Evolutionary conservation across 2,888 invertebrate genomes (phyloP), one percentile per base, ranked within the genome.

Genomic region (Cephus pygmeus): DNA sequence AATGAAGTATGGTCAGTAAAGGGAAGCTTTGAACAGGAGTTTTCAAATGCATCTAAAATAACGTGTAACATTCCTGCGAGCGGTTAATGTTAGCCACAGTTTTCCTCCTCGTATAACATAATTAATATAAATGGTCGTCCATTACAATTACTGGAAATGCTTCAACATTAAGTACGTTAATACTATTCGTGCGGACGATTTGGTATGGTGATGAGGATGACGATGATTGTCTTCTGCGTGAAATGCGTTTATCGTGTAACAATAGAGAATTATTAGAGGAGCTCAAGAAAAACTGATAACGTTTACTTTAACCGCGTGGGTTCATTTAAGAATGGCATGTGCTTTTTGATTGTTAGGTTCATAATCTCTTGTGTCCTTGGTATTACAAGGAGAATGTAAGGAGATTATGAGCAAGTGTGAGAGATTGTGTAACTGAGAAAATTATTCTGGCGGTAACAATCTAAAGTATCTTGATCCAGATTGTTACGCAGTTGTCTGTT

Each of bases 31-130:
- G 81, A 80, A 85, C 80, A 69, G 4, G 84, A 87, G 85, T 86
- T 89, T 87, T 85, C 85, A 83, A 82, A 85, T 84, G 83, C 87
- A 88, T 87, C 83, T 85, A 85, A 87, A 84, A 82, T 86, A 87
- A 85, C 81, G 85, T 87, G 85, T 85, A 87, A 88, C 56, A 56
- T 23, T 56, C 56, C 56, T 56, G 85, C 86, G 85, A 87, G 86
- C 87, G 88, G 85, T 90, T 84, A 87, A 88, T 90, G 88, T 90
- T 89, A 90, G 89, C 87, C 86, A 87, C 89, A 56, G 23, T 90
- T 90, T 88, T 90, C 84, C 87, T 89, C 87, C 88, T 88, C 87
- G 85, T 88, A 85, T 85, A 76, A 88, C 6, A 40, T 40, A 56
- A 56, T 56, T 87, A 88, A 85, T 86, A 85, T 88, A 86, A 88